These are phyloP conservation scores for Apostichopus parvimensis DNA, from an alignment of 35 echinoderm and acorn worm species.

Conservation along the genomic window DNA sequence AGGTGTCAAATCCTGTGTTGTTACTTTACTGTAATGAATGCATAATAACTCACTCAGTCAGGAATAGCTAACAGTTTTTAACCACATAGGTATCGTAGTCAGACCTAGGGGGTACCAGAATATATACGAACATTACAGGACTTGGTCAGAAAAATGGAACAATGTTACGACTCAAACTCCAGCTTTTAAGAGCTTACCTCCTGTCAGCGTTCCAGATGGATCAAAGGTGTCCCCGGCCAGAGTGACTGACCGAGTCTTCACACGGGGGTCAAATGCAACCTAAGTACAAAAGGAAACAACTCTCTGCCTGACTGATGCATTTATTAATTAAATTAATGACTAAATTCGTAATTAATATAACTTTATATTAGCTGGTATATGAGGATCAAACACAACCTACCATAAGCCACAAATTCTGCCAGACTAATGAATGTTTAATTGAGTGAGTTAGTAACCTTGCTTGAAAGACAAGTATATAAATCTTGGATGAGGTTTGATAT, in stretches of 20 bases:
- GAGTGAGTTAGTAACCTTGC: neutral
- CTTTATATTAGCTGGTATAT: constrained; percentile 5
- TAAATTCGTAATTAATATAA: too few relatives aligned
- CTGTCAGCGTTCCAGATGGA: constrained; percentile 91
- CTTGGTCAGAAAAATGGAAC: neutral
- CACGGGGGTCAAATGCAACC: constrained; percentile 94
- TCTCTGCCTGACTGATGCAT: too few relatives aligned
- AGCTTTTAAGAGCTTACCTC: constrained; percentile 63
- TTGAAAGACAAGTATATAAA: too few relatives aligned
- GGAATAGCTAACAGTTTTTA: too few relatives aligned
- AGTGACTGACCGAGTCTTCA: constrained; percentile 93
- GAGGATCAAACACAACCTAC: constrained; percentile 94
- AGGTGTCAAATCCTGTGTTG: too few relatives aligned
- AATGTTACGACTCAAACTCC: neutral
- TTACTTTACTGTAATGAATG: too few relatives aligned
- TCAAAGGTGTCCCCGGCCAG: constrained; percentile 95
- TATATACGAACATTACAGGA: neutral
- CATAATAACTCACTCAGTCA: too few relatives aligned
- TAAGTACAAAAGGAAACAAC: neutral
- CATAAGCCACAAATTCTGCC: neutral
- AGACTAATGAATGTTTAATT: neutral
- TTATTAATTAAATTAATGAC: too few relatives aligned
- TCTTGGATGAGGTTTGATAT: too few relatives aligned
- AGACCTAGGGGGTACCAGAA: too few relatives aligned
- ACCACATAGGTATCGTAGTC: neutral